A percentile compares a stretch with the other conserved stretches of the same genome.
phyloP scores from a whole-genome alignment of 2,113 vertebrate genomes.

The Rhinogobius similis region DNA sequence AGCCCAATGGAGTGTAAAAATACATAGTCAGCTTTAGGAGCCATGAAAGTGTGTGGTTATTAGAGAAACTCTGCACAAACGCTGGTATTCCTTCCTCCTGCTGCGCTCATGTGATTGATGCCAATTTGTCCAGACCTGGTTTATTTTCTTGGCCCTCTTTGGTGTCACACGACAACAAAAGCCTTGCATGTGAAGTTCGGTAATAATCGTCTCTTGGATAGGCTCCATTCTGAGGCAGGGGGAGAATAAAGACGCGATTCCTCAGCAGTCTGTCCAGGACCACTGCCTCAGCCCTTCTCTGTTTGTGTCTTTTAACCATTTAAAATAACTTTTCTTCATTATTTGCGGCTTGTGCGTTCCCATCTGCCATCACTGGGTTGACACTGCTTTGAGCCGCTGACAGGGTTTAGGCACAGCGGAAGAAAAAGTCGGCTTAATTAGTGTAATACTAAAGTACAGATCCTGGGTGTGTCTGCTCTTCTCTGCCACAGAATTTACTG shows the following conservation, averaged over 20 bases:
- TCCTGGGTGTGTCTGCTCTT: conserved; percentile 54
- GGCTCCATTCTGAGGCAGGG: conserved; percentile 48
- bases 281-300: conserved; percentile 41
- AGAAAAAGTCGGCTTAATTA: conserved; percentile 66
- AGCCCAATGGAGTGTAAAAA: conserved; percentile 10
- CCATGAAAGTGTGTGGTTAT: conserved; percentile 10
- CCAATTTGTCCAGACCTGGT: conserved; percentile 64
- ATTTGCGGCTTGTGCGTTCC: conserved; percentile 54
- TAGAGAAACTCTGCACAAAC: conserved; percentile 22
- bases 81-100: conserved; percentile 32
- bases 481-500: conserved; percentile 22
- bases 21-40: conserved; percentile 1
- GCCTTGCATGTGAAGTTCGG: conserved; percentile 67
- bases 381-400: conserved; percentile 59
- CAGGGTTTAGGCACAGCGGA: conserved; percentile 46
- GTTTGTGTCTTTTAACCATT: conserved; percentile 45
- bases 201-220: conserved; percentile 61
- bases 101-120: conserved; percentile 44
- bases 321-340: conserved; percentile 25
- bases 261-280: conserved; percentile 59
- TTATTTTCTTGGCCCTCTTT: conserved; percentile 63
- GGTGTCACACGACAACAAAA: conserved; percentile 57
- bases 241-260: conserved; percentile 56
- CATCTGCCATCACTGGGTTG: conserved; percentile 72
- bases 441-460: conserved; percentile 50